Percentiles rank a stretch among this genome's conserved stretches.
These are phyloP conservation scores for Brachyhypopomus gauderio DNA, from an alignment of 2,113 vertebrate genomes.

Conservation along the genomic window DNA sequence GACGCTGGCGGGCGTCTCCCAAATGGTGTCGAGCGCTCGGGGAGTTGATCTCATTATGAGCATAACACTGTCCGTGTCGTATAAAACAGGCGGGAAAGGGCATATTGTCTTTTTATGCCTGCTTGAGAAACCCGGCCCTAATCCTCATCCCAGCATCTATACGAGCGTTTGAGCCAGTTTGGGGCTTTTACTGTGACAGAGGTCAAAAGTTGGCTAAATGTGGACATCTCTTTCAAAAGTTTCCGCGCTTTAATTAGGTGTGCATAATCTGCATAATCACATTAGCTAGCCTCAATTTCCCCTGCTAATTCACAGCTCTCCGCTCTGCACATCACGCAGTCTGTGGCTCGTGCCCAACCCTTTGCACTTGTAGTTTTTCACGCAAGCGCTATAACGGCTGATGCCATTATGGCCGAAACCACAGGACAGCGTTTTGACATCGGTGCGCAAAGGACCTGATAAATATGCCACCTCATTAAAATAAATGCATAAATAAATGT, in stretches of 20 bases:
- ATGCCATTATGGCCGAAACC: background rate
- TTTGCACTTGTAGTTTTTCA: background rate
- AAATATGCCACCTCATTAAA: background rate
- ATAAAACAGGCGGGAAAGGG: conserved; percentile 57
- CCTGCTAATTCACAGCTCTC: conserved; percentile 32
- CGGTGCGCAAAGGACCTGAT: background rate
- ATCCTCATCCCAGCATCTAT: conserved; percentile 53
- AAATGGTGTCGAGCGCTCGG: conserved; percentile 4
- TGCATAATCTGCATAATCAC: conserved; percentile 68
- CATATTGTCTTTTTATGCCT: conserved; percentile 52
- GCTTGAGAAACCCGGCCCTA: conserved; percentile 37
- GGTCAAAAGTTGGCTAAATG: conserved; percentile 63
- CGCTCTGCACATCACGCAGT: conserved; percentile 53
- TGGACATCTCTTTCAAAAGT: conserved; percentile 53
- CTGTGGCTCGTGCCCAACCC: background rate
- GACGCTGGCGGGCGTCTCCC: background rate
- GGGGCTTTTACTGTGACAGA: conserved; percentile 15
- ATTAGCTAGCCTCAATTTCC: conserved; percentile 69
- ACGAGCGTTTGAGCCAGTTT: conserved; percentile 29
- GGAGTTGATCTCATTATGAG: conserved; percentile 67
- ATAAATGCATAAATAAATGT: too few relatives aligned
- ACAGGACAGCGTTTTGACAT: background rate
- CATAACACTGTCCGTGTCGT: conserved; percentile 67
- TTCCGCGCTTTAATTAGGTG: conserved; percentile 61
- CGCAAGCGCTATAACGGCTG: background rate